Conservation (phyloP, 2,888 invertebrate genomes). For the Oscheius myriophilus region DNA sequence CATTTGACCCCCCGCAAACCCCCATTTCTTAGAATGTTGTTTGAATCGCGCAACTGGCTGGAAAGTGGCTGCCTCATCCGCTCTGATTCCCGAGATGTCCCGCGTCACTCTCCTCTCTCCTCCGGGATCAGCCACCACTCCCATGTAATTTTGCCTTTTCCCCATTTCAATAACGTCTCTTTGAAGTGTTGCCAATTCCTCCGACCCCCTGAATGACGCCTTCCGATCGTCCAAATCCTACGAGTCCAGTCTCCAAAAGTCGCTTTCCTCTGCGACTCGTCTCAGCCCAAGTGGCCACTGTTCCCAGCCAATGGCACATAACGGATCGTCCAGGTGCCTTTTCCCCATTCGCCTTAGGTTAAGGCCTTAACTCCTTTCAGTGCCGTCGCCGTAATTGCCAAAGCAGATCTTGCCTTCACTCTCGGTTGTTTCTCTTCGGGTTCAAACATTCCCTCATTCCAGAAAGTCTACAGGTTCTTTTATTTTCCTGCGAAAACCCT, state of each 20-base stretch:
- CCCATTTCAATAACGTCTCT: too few relatives aligned
- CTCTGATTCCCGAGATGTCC: slow-evolving; percentile 32
- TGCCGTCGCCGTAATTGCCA: not conserved
- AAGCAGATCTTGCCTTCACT: not conserved
- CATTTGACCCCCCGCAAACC: not conserved
- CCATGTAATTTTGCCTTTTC: too few relatives aligned
- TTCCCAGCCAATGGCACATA: too few relatives aligned
- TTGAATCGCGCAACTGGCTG: slow-evolving; percentile 5
- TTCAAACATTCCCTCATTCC: slow-evolving; percentile 5
- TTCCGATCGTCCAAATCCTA: too few relatives aligned
- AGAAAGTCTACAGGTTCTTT: slow-evolving; percentile 1
- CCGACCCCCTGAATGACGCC: too few relatives aligned
- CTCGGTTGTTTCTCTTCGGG: slow-evolving; percentile 4
- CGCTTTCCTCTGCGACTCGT: too few relatives aligned
- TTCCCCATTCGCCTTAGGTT: too few relatives aligned
- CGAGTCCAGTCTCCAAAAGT: too few relatives aligned
- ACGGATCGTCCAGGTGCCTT: too few relatives aligned
- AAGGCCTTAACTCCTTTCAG: too few relatives aligned
- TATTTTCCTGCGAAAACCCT: not conserved
- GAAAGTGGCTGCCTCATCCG: slow-evolving; percentile 8
- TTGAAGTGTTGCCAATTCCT: too few relatives aligned
- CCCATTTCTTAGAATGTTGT: slow-evolving; percentile 30
- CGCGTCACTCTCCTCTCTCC: slow-evolving; percentile 26
- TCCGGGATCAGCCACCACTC: not conserved
- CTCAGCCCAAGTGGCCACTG: too few relatives aligned